Evolutionary conservation across 2,113 vertebrate species (phyloP).

Genomic region (Pelecanus crispus): DNA sequence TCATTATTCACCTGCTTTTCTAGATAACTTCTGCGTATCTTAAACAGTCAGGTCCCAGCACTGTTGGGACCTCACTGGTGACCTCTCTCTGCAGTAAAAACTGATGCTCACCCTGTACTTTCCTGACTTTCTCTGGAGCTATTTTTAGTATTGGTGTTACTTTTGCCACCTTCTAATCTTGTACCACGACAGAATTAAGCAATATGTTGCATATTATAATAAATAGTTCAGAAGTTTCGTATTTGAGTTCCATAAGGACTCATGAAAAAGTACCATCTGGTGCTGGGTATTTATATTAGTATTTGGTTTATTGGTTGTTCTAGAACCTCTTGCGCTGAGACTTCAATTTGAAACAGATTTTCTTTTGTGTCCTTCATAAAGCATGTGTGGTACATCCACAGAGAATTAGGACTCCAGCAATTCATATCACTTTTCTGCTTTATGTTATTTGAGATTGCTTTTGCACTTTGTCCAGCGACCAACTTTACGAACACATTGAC

Average conservation of each 20-base stretch:
- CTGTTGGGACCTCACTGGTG: background rate
- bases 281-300: background rate
- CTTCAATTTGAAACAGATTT: background rate
- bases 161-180: background rate
- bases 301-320: background rate
- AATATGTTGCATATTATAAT: background rate
- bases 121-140: background rate
- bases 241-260: background rate
- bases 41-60: background rate
- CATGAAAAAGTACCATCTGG: background rate
- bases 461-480: background rate
- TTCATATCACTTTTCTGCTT: background rate
- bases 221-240: background rate
- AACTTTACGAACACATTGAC: background rate
- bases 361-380: background rate
- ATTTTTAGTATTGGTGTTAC: background rate
- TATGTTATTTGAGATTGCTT: background rate
- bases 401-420: background rate
- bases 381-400: background rate
- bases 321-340: background rate
- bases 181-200: background rate
- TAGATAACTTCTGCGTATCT: background rate
- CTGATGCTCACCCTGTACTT: background rate
- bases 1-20: background rate
- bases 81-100: background rate